A percentile compares a stretch with the other conserved stretches of the same genome.
phyloP scores from a whole-genome alignment of 2,797 vertebrate genomes.

The Lycodopsis pacificus region DNA sequence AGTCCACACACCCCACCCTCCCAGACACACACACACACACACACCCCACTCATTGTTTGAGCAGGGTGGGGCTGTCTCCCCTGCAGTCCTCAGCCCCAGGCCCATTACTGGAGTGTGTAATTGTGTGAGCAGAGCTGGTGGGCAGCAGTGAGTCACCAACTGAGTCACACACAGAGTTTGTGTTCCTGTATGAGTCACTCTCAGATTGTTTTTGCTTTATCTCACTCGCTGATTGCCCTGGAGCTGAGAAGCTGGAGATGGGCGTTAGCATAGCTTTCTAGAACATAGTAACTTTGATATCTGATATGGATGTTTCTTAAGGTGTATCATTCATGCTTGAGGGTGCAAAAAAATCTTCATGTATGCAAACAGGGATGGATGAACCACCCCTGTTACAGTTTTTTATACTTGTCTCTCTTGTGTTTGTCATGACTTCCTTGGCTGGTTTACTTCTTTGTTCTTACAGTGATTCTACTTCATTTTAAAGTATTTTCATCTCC shows the following conservation, averaged over 20 bases:
- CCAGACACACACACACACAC: conserved; percentile 35
- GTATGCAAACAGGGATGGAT: neutral
- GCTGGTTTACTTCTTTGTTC: conserved; percentile 2
- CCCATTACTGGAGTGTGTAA: conserved; percentile 74
- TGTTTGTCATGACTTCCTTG: conserved; percentile 11
- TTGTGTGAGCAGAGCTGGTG: conserved; percentile 82
- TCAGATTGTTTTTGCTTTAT: conserved; percentile 85
- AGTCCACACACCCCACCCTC: conserved; percentile 27
- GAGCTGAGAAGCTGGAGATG: conserved; percentile 53
- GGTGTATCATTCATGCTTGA: neutral
- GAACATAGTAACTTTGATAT: conserved; percentile 5
- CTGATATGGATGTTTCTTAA: neutral
- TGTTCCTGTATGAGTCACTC: conserved; percentile 85
- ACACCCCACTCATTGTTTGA: conserved; percentile 71
- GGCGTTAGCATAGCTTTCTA: conserved; percentile 52
- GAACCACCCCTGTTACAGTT: neutral
- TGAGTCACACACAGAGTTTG: conserved; percentile 80
- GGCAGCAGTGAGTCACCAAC: conserved; percentile 85
- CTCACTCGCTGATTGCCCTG: conserved; percentile 73
- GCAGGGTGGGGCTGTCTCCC: conserved; percentile 69
- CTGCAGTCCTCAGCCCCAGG: conserved; percentile 67
- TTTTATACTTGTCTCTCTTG: neutral
- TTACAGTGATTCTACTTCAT: conserved; percentile 16
- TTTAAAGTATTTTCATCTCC: conserved; percentile 3
- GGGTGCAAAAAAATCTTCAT: neutral